Base-by-base conservation (phyloP, 2,888 invertebrate genomes). In the Aphidoletes aphidimyza region DNA sequence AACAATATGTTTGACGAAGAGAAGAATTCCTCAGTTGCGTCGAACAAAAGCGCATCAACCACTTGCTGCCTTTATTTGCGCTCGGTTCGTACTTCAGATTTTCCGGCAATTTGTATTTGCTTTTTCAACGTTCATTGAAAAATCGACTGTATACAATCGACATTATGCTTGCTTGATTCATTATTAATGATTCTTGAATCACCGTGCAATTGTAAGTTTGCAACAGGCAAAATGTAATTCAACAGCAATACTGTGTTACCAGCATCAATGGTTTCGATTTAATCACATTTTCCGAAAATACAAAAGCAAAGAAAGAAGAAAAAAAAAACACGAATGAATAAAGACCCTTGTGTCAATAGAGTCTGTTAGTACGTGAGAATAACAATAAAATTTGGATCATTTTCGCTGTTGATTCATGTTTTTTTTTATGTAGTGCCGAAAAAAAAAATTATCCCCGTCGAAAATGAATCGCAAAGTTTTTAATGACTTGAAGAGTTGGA, bases 341-440 rank as follows among this genome's bases (percentile, higher is more conserved):
- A n/a, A 39, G 11, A 39, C 39, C 11, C 39, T 39, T 39, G 39
- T 39, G 39, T 39, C 39, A 39, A 39, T 39, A 39, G 11, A 39
- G 39, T 39, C 39, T 8, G 39, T 39, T 9, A 47, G 54, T 30
- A 69, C 69, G 69, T 69, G 34, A 69, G 34, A 69, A 69, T 54
- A 69, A 69, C 69, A 26, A 69, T 69, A 30, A 69, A 69, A 69
- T 69, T 69, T 69, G 69, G 69, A 69, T 69, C 69, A 69, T 69
- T 69, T 69, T 69, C 14, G 11, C 0, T 69, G 69, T n/a, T 54
- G n/a, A 8, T 54, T 22, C 22, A 6, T n/a, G 2, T 22, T 54
- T 2, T 22, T 54, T 6, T 3, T 11, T 14, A 14, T 22, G 54
- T 8, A 54, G 22, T 47, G 9, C 14, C 22, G 54, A 54, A 6